Conservation (phyloP, 2,113 vertebrate species). For the Nettapus auritus region DNA sequence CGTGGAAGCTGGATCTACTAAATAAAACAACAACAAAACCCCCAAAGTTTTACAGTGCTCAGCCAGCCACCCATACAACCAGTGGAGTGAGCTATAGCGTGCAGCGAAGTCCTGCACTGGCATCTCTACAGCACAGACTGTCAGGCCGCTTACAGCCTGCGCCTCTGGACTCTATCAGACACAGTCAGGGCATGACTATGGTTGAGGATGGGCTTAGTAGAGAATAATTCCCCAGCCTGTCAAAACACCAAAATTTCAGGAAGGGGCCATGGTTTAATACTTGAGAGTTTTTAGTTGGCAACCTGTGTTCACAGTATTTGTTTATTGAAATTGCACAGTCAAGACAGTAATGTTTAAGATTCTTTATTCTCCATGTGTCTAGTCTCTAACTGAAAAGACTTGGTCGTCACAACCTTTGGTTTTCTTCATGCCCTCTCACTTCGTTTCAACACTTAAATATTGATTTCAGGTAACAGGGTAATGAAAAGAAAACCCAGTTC, state of each 20-base stretch:
- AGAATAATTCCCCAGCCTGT: slow-evolving; percentile 61
- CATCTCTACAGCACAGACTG: slow-evolving; percentile 69
- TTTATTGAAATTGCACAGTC: background rate
- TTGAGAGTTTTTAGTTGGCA: background rate
- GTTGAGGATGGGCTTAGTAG: slow-evolving; percentile 42
- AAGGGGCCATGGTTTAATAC: background rate
- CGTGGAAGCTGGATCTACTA: background rate
- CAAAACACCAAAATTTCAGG: slow-evolving; percentile 78
- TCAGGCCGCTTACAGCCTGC: slow-evolving; percentile 53
- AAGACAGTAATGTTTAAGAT: background rate
- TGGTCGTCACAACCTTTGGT: background rate
- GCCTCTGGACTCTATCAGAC: slow-evolving; percentile 72
- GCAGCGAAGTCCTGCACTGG: slow-evolving; percentile 66
- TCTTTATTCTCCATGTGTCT: background rate
- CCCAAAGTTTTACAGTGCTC: slow-evolving; percentile 72
- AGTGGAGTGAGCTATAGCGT: slow-evolving; percentile 66
- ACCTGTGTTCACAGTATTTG: background rate
- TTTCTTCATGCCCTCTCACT: background rate
- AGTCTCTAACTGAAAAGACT: background rate
- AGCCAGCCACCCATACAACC: slow-evolving; percentile 71
- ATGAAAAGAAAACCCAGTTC: background rate
- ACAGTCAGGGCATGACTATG: slow-evolving; percentile 72
- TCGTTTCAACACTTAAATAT: background rate
- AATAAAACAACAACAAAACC: too few species aligned
- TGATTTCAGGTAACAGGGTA: background rate